Percentiles rank a stretch among this genome's conserved stretches.
These are phyloP conservation scores for Ephialtes manifestator DNA, from an alignment of 2,888 invertebrate species.

Conservation along the genomic window DNA sequence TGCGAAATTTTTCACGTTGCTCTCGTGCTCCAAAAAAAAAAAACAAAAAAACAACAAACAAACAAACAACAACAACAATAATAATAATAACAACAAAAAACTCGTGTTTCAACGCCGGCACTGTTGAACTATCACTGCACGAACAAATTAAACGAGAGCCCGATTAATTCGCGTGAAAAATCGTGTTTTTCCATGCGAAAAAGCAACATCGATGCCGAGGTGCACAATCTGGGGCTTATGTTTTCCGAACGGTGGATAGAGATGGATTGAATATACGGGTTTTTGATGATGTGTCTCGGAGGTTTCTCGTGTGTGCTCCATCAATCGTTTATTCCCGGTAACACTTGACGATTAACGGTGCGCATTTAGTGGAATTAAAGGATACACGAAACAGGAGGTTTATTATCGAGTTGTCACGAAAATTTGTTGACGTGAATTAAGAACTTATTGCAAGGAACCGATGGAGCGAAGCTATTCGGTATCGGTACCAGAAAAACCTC, in stretches of 20 bases:
- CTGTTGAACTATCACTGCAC: constrained; percentile 1
- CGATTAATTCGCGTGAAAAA: constrained; percentile 35
- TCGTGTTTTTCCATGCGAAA: constrained; percentile 61
- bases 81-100: background rate
- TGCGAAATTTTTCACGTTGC: background rate
- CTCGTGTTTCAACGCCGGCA: background rate
- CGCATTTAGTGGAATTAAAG: too few species aligned
- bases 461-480: constrained; percentile 12
- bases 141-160: constrained; percentile 8
- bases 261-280: constrained; percentile 75
- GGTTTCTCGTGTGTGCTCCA: background rate
- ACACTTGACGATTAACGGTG: background rate
- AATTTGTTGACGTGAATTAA: background rate
- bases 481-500: constrained; percentile 6
- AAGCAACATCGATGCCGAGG: constrained; percentile 37
- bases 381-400: background rate
- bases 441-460: background rate
- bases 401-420: background rate
- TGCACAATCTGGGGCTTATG: constrained; percentile 74
- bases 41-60: background rate
- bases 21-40: constrained; percentile 7
- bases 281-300: constrained; percentile 78
- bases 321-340: constrained; percentile 3
- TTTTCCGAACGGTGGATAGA: constrained; percentile 80
- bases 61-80: background rate